Percentiles rank a stretch among this genome's conserved stretches.
Evolutionary conservation across 1,140 invertebrate genomes (phyloP).

Genomic region (Hermetia illucens): DNA sequence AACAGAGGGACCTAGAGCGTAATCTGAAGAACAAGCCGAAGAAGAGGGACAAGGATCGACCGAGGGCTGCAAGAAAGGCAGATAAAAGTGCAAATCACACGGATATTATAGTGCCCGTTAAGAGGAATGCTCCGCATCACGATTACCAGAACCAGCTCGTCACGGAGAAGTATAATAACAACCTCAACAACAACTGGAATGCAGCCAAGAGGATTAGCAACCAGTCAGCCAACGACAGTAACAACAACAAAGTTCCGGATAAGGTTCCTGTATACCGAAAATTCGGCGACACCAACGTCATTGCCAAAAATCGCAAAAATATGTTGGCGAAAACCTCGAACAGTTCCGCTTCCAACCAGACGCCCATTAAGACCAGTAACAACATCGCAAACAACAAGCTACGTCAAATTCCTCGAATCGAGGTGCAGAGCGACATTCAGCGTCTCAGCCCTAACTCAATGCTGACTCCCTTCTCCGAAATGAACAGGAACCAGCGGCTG

Average conservation of each 20-base stretch:
- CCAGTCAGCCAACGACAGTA: not conserved
- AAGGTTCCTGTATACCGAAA: not conserved
- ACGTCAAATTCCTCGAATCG: not conserved
- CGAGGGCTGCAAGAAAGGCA: not conserved
- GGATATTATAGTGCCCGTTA: slow-evolving; percentile 1
- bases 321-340: slow-evolving; percentile 1
- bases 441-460: no score
- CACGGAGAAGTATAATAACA: not conserved
- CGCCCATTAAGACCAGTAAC: not conserved
- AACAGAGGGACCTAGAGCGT: not conserved
- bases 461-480: no score
- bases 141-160: slow-evolving; percentile 4
- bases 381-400: not conserved
- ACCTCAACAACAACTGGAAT: not conserved
- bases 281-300: slow-evolving; percentile 4
- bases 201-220: no score
- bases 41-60: not conserved
- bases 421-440: not conserved
- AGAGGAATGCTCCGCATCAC: slow-evolving; percentile 1
- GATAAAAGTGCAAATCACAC: not conserved
- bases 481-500: not conserved
- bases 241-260: no score
- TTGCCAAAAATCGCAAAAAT: slow-evolving; percentile 1
- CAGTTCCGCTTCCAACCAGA: not conserved
- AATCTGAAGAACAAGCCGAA: not conserved